Conservation (phyloP, 2,888 invertebrate genomes). For the Eupeodes luniger region DNA sequence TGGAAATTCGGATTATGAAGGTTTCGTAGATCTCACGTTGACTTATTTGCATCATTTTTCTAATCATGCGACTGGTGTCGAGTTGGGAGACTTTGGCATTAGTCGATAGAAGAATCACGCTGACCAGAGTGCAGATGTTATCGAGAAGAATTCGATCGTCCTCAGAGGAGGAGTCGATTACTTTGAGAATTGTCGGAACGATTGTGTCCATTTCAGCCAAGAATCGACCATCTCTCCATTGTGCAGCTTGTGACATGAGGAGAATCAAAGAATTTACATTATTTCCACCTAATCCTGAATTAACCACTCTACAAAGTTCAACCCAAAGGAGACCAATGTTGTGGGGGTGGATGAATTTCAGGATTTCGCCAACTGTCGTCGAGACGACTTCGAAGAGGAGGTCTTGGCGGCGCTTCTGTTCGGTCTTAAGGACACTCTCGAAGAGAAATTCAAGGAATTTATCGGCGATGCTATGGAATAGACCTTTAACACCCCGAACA, state of each 20-base stretch:
- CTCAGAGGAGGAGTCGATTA: constrained; percentile 76
- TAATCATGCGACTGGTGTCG: constrained; percentile 88
- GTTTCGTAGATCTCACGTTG: constrained; percentile 86
- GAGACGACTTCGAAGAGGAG: constrained; percentile 87
- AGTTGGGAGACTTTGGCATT: constrained; percentile 89
- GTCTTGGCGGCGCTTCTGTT: constrained; percentile 78
- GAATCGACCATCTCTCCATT: constrained; percentile 87
- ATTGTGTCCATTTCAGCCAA: constrained; percentile 87
- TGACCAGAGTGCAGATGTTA: constrained; percentile 85
- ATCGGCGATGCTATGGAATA: constrained; percentile 93
- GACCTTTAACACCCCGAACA: constrained; percentile 91
- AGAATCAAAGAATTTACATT: constrained; percentile 85
- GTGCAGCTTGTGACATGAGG: constrained; percentile 87
- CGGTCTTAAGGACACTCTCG: constrained; percentile 86
- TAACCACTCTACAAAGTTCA: constrained; percentile 81
- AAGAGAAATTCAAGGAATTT: constrained; percentile 89
- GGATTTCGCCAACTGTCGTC: constrained; percentile 87
- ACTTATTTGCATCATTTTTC: constrained; percentile 86
- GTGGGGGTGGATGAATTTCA: constrained; percentile 87
- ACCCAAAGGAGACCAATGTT: constrained; percentile 89
- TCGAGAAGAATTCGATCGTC: constrained; percentile 40
- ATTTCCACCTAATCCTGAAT: background rate
- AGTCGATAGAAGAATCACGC: constrained; percentile 86
- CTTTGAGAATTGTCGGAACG: constrained; percentile 85
- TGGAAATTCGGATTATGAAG: constrained; percentile 88